phyloP scores from a whole-genome alignment of 2,797 vertebrate genomes.

The Nyctalus aviator region DNA sequence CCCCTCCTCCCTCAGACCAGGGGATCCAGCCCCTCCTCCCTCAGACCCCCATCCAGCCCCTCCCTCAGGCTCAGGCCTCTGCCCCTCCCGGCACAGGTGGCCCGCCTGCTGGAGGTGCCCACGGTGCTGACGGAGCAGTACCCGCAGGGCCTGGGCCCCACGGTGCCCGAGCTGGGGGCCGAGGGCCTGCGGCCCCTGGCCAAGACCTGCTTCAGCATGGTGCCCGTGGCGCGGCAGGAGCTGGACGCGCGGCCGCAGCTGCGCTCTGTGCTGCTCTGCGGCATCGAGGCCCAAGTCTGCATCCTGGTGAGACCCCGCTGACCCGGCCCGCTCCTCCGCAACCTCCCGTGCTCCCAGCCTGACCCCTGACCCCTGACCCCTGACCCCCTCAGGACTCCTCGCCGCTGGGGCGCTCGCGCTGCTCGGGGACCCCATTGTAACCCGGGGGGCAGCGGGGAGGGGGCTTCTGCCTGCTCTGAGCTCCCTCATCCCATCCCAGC shows the following conservation, averaged over 20 bases:
- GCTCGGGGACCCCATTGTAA: too few species aligned
- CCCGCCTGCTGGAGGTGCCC: constrained; percentile 90
- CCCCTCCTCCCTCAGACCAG: too few species aligned
- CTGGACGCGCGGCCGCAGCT: constrained; percentile 83
- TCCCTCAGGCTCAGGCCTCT: too few species aligned
- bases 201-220: constrained; percentile 95
- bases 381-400: neutral
- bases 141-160: constrained; percentile 93
- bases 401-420: neutral
- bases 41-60: too few species aligned
- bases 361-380: too few species aligned
- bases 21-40: too few species aligned
- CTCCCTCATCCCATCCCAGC: neutral
- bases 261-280: constrained; percentile 93
- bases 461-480: neutral
- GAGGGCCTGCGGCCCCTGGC: constrained; percentile 87
- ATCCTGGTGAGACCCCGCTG: constrained; percentile 89
- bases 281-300: constrained; percentile 94
- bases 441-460: neutral
- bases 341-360: neutral
- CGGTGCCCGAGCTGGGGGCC: constrained; percentile 93
- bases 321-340: neutral
- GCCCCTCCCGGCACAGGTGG: constrained; percentile 85
- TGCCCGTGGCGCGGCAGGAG: constrained; percentile 83
- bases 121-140: constrained; percentile 94